These are phyloP conservation scores for Bicyclus anynana DNA, from an alignment of 1,140 invertebrate species.

Conservation along the genomic window DNA sequence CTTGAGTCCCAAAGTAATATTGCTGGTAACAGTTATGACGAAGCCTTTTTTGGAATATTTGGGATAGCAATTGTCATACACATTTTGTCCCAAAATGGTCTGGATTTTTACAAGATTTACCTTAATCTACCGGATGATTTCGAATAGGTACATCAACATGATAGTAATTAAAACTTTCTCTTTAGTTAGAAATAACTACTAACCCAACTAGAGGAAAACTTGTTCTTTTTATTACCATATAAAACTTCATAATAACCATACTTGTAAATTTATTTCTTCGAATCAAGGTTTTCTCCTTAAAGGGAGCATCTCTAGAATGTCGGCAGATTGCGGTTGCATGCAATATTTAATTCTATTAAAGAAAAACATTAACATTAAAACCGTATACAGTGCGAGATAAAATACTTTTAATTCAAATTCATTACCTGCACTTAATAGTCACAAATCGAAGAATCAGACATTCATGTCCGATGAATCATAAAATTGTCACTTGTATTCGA, in stretches of 20 bases:
- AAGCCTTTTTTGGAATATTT: too few relatives aligned
- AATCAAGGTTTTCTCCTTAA: conserved; percentile 11
- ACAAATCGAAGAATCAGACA: not conserved
- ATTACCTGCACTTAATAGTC: not conserved
- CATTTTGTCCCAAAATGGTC: too few relatives aligned
- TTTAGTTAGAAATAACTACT: too few relatives aligned
- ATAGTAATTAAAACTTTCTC: too few relatives aligned
- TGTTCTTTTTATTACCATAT: too few relatives aligned
- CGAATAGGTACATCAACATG: too few relatives aligned
- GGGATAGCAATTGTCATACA: too few relatives aligned
- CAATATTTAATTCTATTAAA: not conserved
- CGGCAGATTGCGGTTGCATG: not conserved
- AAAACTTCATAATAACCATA: not conserved
- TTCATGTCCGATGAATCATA: not conserved
- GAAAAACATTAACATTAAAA: not conserved
- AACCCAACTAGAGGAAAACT: too few relatives aligned
- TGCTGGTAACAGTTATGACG: too few relatives aligned
- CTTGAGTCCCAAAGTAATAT: too few relatives aligned
- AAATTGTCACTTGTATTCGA: not conserved
- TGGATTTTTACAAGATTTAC: too few relatives aligned
- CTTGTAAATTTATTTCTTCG: conserved; percentile 1
- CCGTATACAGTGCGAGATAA: not conserved
- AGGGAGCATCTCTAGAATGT: conserved; percentile 2
- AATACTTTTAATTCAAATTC: not conserved
- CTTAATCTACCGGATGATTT: too few relatives aligned